Conservation (phyloP, 2,797 vertebrate genomes). For the Hemitrygon akajei region DNA sequence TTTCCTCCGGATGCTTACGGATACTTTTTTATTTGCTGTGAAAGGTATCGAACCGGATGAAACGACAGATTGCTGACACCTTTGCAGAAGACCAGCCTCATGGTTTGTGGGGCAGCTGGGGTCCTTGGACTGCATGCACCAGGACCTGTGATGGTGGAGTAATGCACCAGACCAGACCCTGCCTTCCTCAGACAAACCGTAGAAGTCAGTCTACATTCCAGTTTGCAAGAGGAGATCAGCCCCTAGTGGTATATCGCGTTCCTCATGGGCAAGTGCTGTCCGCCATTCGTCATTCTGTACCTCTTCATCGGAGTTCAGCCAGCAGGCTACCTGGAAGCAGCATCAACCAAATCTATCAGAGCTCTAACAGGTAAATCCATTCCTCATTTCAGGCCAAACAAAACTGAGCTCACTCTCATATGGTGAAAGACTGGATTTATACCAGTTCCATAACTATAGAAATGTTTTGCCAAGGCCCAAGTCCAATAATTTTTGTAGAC, state of each 20-base stretch:
- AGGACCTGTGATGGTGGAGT: constrained; percentile 10
- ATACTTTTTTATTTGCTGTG: neutral
- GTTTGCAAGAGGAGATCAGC: constrained; percentile 11
- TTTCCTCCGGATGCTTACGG: neutral
- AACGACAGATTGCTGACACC: neutral
- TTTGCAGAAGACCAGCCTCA: neutral
- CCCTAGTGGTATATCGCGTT: neutral
- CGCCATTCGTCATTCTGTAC: neutral
- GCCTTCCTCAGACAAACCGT: neutral
- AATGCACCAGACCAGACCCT: constrained; percentile 14
- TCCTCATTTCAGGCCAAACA: neutral
- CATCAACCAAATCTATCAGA: constrained; percentile 2
- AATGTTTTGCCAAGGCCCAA: neutral
- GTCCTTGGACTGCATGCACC: constrained; percentile 3
- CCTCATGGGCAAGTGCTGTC: neutral
- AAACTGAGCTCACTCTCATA: neutral
- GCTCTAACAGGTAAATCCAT: constrained; percentile 10
- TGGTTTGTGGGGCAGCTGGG: neutral
- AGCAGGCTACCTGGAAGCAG: neutral
- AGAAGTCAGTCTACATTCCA: constrained; percentile 3
- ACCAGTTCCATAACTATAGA: neutral
- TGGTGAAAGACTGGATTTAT: neutral
- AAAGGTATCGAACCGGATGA: neutral
- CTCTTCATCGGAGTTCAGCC: neutral
- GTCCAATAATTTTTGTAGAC: neutral